These are phyloP conservation scores for Parasteatoda tepidariorum DNA, from an alignment of 1,140 invertebrate species.

Conservation along the genomic window DNA sequence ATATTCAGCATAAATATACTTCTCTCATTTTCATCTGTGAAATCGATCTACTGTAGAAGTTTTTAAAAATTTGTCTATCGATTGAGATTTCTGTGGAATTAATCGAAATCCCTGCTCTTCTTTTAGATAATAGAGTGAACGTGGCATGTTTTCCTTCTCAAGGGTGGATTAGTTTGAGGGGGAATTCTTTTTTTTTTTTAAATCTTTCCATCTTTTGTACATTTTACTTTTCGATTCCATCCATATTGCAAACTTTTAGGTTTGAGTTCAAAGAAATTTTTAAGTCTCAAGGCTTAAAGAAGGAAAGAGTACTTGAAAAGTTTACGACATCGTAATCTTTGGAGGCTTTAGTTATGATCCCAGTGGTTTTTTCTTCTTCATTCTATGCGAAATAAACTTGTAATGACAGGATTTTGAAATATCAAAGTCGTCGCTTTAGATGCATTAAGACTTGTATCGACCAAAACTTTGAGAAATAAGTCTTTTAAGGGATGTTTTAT, in stretches of 20 bases:
- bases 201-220: slow-evolving; percentile 45
- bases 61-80: too few relatives aligned
- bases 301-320: slow-evolving; percentile 49
- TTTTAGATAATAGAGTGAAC: slow-evolving; percentile 34
- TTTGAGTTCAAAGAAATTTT: slow-evolving; percentile 56
- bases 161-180: slow-evolving; percentile 30
- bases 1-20: too few relatives aligned
- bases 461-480: background rate
- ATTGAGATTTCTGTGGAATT: slow-evolving; percentile 42
- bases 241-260: slow-evolving; percentile 35
- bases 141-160: slow-evolving; percentile 48
- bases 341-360: slow-evolving; percentile 44
- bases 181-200: slow-evolving; percentile 27
- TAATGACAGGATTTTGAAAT: slow-evolving; percentile 50
- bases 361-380: slow-evolving; percentile 31
- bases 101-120: slow-evolving; percentile 30
- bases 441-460: background rate
- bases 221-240: background rate
- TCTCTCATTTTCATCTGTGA: too few relatives aligned
- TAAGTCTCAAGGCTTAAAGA: slow-evolving; percentile 51
- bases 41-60: too few relatives aligned
- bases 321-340: slow-evolving; percentile 59
- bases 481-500: background rate
- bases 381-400: slow-evolving; percentile 45
- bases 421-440: too few relatives aligned